Evolutionary conservation across 2,797 vertebrate genomes (phyloP).

Genomic region (Peromyscus attwateri): DNA sequence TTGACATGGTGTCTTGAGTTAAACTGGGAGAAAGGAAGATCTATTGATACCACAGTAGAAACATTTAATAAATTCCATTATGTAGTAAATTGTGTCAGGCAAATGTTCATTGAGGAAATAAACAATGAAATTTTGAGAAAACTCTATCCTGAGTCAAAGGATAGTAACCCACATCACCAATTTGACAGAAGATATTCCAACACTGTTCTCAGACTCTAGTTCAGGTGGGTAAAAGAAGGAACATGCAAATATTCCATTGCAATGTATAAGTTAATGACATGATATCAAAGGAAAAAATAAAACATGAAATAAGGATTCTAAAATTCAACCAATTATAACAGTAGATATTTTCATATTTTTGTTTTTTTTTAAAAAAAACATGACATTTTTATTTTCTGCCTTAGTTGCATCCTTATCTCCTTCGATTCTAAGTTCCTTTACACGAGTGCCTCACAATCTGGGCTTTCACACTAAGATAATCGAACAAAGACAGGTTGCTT

Average conservation of each 20-base stretch:
- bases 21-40: neutral
- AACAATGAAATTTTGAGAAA: constrained; percentile 51
- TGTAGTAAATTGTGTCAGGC: constrained; percentile 7
- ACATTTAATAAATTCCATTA: neutral
- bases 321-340: constrained; percentile 41
- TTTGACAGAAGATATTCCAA: constrained; percentile 14
- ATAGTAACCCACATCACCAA: neutral
- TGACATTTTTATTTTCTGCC: neutral
- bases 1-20: neutral
- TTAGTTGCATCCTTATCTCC: constrained; percentile 5
- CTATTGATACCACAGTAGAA: neutral
- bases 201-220: constrained; percentile 12
- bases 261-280: constrained; percentile 41
- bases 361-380: neutral
- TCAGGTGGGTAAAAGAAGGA: neutral
- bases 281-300: constrained; percentile 14
- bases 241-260: constrained; percentile 10
- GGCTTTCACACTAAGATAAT: neutral
- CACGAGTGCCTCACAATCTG: neutral
- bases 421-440: constrained; percentile 22
- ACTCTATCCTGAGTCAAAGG: constrained; percentile 36
- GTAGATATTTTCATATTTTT: neutral
- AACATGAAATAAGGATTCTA: constrained; percentile 1
- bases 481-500: constrained; percentile 2
- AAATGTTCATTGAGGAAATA: neutral